phyloP scores from a whole-genome alignment of 2,113 vertebrate species.

The Fulmarus glacialis region DNA sequence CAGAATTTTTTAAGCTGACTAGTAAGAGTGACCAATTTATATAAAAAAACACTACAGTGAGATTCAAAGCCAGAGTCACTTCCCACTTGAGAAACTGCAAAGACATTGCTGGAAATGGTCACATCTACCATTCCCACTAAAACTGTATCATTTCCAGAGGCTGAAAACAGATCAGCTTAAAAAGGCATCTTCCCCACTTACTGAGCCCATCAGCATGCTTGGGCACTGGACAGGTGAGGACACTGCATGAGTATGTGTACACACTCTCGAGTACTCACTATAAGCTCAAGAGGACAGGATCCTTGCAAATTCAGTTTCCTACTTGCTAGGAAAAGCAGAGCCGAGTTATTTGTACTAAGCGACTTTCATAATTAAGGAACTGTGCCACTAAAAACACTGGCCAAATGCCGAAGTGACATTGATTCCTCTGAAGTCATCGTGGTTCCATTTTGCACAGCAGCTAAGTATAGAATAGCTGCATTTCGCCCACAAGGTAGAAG shows the following conservation, averaged over 20 bases:
- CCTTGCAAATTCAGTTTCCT: neutral
- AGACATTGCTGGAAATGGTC: neutral
- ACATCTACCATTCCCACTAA: neutral
- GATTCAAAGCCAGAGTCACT: neutral
- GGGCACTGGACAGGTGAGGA: neutral
- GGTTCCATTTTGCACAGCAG: neutral
- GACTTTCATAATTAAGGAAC: neutral
- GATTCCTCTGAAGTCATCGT: neutral
- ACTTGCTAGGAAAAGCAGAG: neutral
- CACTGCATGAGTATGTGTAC: neutral
- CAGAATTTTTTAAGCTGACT: neutral
- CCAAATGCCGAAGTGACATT: neutral
- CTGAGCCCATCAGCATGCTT: neutral
- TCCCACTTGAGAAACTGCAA: neutral
- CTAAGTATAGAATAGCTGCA: neutral
- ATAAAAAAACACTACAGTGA: neutral
- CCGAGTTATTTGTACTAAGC: neutral
- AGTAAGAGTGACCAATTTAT: neutral
- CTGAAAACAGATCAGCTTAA: neutral
- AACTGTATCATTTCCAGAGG: neutral
- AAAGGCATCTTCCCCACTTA: neutral
- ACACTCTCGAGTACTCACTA: neutral
- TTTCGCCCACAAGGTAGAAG: neutral
- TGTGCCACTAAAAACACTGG: neutral
- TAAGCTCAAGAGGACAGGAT: neutral